These are phyloP conservation scores for Ia io DNA, from an alignment of 2,113 vertebrate species.

Conservation along the genomic window DNA sequence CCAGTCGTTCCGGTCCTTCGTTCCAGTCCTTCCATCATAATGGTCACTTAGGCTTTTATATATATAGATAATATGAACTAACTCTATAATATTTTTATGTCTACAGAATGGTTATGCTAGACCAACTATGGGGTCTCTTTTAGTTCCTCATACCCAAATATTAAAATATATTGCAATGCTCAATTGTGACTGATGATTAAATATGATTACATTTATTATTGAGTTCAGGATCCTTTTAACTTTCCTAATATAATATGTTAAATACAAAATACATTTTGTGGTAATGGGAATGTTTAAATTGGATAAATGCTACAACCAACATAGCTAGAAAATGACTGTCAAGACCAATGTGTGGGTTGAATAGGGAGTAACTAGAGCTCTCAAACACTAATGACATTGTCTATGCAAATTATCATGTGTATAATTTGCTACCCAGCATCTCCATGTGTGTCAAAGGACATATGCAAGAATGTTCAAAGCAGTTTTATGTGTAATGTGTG, in stretches of 20 bases:
- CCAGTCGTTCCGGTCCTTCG: too few species aligned
- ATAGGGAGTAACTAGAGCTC: not conserved
- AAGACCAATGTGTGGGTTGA: not conserved
- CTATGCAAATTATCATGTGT: not conserved
- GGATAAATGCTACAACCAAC: not conserved
- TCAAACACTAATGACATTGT: not conserved
- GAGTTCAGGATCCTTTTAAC: not conserved
- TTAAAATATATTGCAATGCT: not conserved
- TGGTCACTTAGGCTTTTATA: too few species aligned
- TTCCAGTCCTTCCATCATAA: too few species aligned
- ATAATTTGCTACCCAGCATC: not conserved
- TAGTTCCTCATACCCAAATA: not conserved
- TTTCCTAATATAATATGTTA: not conserved
- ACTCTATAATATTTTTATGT: not conserved
- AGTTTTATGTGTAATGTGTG: not conserved
- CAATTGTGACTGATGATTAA: not conserved
- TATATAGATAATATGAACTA: not conserved
- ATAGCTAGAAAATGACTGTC: not conserved
- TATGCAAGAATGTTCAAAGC: not conserved
- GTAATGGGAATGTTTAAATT: not conserved
- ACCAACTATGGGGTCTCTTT: not conserved
- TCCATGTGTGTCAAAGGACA: not conserved
- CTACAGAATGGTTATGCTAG: not conserved
- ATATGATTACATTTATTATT: not conserved
- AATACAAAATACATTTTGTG: not conserved